Percentiles rank a stretch among this genome's conserved stretches.
phyloP scores from a whole-genome alignment of 2,113 vertebrate genomes.

The Hemicordylus capensis region DNA sequence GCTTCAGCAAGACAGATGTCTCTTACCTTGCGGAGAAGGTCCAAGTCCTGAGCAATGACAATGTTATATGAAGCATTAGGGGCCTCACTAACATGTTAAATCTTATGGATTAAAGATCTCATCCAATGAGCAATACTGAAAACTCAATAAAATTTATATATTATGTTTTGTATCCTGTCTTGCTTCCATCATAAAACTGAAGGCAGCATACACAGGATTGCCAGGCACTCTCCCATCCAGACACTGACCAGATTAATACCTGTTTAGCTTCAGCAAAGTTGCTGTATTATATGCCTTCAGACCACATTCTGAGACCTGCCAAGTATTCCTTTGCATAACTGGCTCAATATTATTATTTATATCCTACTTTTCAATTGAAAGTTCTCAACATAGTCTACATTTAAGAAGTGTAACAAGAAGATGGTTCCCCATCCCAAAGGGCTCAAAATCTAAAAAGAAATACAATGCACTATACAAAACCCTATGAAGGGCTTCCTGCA shows the following conservation, averaged over 20 bases:
- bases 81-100: background rate
- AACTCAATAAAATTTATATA: constrained; percentile 32
- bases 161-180: background rate
- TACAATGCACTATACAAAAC: too few relatives aligned
- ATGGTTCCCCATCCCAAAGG: too few relatives aligned
- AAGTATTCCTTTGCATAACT: background rate
- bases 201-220: background rate
- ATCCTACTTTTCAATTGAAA: too few relatives aligned
- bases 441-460: too few relatives aligned
- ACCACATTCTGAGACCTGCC: background rate
- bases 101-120: background rate
- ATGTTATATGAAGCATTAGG: background rate
- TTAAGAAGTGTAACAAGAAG: too few relatives aligned
- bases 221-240: too few relatives aligned
- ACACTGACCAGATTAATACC: background rate
- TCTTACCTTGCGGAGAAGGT: too few relatives aligned
- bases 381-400: too few relatives aligned
- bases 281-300: background rate
- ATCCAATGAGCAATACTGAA: constrained; percentile 43
- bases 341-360: too few relatives aligned
- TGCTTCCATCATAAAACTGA: background rate
- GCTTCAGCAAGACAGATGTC: too few relatives aligned
- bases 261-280: background rate
- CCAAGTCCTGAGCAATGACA: background rate
- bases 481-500: too few relatives aligned